Evolutionary conservation across 2,797 vertebrate species (phyloP).

Genomic region (Pseudopleuronectes americanus): DNA sequence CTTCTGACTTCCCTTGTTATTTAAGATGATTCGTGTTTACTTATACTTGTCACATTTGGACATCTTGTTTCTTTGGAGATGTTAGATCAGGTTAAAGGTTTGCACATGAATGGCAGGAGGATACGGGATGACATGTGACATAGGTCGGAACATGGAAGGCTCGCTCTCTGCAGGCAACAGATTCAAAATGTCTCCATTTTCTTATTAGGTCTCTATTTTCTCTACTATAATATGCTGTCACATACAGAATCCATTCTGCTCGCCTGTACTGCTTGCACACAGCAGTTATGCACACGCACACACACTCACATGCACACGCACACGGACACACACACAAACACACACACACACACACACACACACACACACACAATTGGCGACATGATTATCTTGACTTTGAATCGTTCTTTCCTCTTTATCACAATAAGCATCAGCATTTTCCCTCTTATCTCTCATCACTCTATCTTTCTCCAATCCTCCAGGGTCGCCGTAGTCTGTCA

Average conservation of each 20-base stretch:
- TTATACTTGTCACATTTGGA: background rate
- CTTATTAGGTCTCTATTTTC: no score
- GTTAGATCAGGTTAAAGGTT: background rate
- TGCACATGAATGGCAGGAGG: background rate
- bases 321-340: no score
- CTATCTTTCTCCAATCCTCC: constrained; percentile 17
- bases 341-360: background rate
- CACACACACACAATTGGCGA: background rate
- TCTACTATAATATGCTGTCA: no score
- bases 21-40: background rate
- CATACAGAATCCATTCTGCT: background rate
- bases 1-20: constrained; percentile 1
- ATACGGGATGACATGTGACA: background rate
- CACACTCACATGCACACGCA: background rate
- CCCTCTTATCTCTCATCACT: constrained; percentile 34
- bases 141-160: constrained; percentile 7
- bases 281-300: background rate
- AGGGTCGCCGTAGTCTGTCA: constrained; percentile 7
- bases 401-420: constrained; percentile 33
- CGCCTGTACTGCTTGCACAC: background rate
- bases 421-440: constrained; percentile 10
- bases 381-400: constrained; percentile 27
- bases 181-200: background rate
- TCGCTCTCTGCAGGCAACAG: background rate
- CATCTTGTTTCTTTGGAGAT: background rate